Evolutionary conservation across 2,797 vertebrate genomes (phyloP), one percentile per base, ranked within the genome.

Genomic region (Propithecus deckenii): DNA sequence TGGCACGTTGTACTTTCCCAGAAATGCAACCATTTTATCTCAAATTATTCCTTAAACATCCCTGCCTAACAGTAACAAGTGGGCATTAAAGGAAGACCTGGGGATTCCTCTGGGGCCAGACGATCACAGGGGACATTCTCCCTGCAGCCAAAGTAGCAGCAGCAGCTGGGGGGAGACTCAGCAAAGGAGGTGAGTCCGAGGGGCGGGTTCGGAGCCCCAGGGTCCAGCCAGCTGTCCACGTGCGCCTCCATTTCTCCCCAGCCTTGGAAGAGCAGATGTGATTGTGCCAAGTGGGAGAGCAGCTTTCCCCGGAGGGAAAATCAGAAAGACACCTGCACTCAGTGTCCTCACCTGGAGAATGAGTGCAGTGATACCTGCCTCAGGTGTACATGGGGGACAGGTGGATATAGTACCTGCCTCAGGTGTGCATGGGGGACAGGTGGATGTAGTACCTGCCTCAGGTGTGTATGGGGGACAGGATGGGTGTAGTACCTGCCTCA

Each of bases 211-310:
- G 28, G 67, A 32, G 38, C n/a, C 57, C 23, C 10, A 30, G 59
- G 69, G 35, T 30, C 4, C n/a, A 0, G 15, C 28, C 4, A 4
- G 32, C 15, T 15, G 38, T 30, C 30, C 20, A 9, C 2, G 0
- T 7, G 4, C 32, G 9, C 22, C n/a, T 10, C 4, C n/a, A 7
- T 55, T 23, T 59, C 46, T 25, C 23, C 84, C 32, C 1, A 7
- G 4, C 7, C 25, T 32, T 46, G 32, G 74, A 15, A 7, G 12
- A 55, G 20, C 63, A 18, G 35, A 8, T 23, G 10, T 22, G 48
- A 38, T 7, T 30, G 4, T 3, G 43, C 20, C 28, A 63, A 71
- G 41, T 2, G 38, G 22, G 7, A 0, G 32, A 65, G 59, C 69
- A 3, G 6, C 14, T 57, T 48, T 32, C 32, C 38, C 69, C 5